Conservation (phyloP, 2,888 invertebrate species). For the Apotomis betuletana region DNA sequence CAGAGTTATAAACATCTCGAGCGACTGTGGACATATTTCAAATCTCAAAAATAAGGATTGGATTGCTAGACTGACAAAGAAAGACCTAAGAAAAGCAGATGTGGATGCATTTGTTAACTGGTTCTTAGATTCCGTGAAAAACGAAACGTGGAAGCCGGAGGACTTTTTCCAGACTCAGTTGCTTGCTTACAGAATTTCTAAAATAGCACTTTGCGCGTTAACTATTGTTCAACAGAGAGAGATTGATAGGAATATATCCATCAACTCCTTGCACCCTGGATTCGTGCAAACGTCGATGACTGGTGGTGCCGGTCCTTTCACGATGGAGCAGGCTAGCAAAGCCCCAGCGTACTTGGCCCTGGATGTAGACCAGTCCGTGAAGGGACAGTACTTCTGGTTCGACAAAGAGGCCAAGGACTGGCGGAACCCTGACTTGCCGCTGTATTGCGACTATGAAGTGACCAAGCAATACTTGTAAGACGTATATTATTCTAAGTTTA, state of each 20-base stretch:
- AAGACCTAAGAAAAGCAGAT: constrained; percentile 46
- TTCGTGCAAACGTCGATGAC: constrained; percentile 47
- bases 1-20: constrained; percentile 50
- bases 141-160: constrained; percentile 45
- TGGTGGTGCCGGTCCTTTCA: too few species aligned
- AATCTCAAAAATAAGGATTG: constrained; percentile 50
- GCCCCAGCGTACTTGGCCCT: constrained; percentile 49
- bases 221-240: constrained; percentile 48
- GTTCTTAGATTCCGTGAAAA: constrained; percentile 51
- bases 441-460: background rate
- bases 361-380: constrained; percentile 49
- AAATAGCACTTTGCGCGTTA: constrained; percentile 50
- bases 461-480: constrained; percentile 10
- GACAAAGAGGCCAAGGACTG: constrained; percentile 50
- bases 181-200: constrained; percentile 49
- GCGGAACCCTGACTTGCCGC: constrained; percentile 40
- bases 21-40: constrained; percentile 51
- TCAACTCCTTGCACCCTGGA: constrained; percentile 52
- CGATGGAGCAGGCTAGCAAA: constrained; percentile 1
- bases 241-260: constrained; percentile 46
- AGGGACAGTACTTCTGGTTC: constrained; percentile 52
- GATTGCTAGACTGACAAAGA: constrained; percentile 47
- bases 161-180: constrained; percentile 47
- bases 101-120: constrained; percentile 49
- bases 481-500: too few species aligned